phyloP scores from a whole-genome alignment of 2,113 vertebrate species.

The Phodopus roborovskii region DNA sequence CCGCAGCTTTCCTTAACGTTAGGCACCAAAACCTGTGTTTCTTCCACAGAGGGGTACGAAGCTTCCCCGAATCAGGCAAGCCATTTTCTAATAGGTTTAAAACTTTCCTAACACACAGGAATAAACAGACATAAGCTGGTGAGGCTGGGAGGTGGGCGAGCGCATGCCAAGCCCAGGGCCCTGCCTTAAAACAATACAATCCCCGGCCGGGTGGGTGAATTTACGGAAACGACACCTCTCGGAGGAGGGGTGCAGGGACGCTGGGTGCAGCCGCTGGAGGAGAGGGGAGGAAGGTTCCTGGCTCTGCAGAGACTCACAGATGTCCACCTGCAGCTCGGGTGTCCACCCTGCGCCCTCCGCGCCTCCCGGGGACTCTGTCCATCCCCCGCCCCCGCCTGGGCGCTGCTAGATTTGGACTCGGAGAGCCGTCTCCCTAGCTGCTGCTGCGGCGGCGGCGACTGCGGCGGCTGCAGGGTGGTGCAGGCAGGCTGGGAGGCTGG shows the following conservation, averaged over 20 bases:
- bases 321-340: constrained; percentile 76
- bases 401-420: constrained; percentile 50
- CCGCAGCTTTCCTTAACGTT: background rate
- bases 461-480: constrained; percentile 59
- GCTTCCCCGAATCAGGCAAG: constrained; percentile 45
- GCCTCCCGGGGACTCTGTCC: background rate
- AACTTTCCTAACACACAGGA: constrained; percentile 74
- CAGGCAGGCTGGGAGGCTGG: constrained; percentile 66
- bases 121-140: constrained; percentile 28
- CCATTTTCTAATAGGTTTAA: constrained; percentile 67
- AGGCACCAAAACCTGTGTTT: constrained; percentile 40
- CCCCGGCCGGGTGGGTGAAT: constrained; percentile 16
- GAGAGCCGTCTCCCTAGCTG: constrained; percentile 38
- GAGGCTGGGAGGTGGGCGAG: constrained; percentile 31
- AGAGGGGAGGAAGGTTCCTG: constrained; percentile 12
- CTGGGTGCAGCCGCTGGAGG: constrained; percentile 28
- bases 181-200: constrained; percentile 34
- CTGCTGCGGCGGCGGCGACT: constrained; percentile 1
- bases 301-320: constrained; percentile 58
- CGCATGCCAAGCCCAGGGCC: background rate
- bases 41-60: constrained; percentile 39
- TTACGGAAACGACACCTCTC: background rate
- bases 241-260: constrained; percentile 47
- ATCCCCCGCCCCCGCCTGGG: background rate
- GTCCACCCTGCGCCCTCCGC: constrained; percentile 46